These are phyloP conservation scores for Montipora efflorescens DNA, from an alignment of 64 coral and sea anemone species.

Conservation along the genomic window DNA sequence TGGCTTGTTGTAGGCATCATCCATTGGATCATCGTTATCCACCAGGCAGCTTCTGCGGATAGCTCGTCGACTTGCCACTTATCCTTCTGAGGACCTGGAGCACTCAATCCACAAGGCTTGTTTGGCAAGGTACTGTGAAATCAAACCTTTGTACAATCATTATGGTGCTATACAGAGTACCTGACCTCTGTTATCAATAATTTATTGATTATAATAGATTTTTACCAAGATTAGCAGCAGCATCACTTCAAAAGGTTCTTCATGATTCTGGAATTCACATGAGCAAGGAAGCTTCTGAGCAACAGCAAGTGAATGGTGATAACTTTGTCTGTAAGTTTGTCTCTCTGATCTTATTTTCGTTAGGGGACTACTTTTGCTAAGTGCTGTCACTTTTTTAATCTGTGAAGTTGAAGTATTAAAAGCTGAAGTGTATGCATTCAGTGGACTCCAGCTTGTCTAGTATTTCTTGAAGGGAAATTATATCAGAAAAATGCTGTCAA, in stretches of 20 bases:
- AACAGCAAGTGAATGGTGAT: neutral
- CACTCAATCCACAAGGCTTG: constrained; percentile 92
- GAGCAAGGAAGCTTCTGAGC: constrained; percentile 1
- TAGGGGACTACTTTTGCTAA: neutral
- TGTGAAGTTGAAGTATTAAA: no score
- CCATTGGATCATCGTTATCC: constrained; percentile 91
- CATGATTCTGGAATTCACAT: constrained; percentile 69
- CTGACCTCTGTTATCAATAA: neutral
- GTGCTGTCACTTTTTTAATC: no score
- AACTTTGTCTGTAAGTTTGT: constrained; percentile 17
- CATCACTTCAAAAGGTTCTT: constrained; percentile 79
- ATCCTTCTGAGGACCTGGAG: constrained; percentile 77
- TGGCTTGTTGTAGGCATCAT: constrained; percentile 57
- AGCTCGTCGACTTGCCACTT: constrained; percentile 78
- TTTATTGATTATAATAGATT: constrained; percentile 48
- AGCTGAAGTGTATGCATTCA: no score
- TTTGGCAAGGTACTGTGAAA: constrained; percentile 73
- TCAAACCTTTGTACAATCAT: no score
- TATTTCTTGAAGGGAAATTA: no score
- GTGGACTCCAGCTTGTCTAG: no score
- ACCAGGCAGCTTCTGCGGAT: constrained; percentile 94
- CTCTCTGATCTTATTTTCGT: neutral
- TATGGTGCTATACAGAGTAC: neutral
- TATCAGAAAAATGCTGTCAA: no score
- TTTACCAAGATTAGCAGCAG: constrained; percentile 86